Conservation (phyloP, 2,797 vertebrate species). For the Ambastaia sidthimunki region DNA sequence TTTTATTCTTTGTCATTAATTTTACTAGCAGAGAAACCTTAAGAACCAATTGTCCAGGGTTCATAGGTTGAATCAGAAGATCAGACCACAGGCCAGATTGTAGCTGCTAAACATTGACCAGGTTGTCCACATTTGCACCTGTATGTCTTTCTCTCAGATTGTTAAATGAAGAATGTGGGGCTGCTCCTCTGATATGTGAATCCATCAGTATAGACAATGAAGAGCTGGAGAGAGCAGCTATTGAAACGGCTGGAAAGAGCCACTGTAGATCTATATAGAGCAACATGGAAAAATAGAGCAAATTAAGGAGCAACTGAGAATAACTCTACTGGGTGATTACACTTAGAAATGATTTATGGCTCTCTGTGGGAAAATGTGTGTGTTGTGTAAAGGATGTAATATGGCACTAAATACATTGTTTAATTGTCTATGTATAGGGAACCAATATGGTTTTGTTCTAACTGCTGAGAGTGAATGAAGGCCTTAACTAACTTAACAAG, state of each 20-base stretch:
- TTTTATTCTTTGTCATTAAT: background rate
- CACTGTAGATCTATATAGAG: slow-evolving; percentile 54
- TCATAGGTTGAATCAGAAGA: background rate
- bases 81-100: background rate
- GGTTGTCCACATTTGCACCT: slow-evolving; percentile 14
- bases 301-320: background rate
- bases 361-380: background rate
- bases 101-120: slow-evolving; percentile 13
- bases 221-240: slow-evolving; percentile 48
- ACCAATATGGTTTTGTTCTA: background rate
- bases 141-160: slow-evolving; percentile 17
- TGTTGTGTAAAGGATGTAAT: background rate
- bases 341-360: slow-evolving; percentile 28
- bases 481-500: background rate
- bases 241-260: slow-evolving; percentile 50
- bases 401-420: background rate
- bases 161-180: slow-evolving; percentile 47
- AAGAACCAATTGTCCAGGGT: background rate
- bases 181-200: slow-evolving; percentile 52
- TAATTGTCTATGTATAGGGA: background rate
- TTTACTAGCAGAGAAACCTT: background rate
- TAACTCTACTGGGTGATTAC: background rate
- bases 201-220: slow-evolving; percentile 56
- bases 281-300: slow-evolving; percentile 2
- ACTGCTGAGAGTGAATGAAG: background rate